These are phyloP conservation scores for Trinorchestia longiramus DNA, from an alignment of 1,140 invertebrate species.

Conservation along the genomic window DNA sequence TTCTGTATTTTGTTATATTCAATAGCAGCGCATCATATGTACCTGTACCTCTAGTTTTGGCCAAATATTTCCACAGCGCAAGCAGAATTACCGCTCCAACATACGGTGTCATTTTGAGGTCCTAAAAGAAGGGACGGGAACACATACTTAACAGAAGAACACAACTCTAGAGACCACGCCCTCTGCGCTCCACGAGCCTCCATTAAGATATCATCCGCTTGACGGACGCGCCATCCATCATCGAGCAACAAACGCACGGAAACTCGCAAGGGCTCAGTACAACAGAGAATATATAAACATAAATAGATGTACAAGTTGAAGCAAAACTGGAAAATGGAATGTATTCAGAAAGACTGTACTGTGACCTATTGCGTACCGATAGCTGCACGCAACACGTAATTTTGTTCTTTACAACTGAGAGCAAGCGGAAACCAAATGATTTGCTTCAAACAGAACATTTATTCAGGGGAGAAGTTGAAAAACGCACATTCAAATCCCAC, in stretches of 20 bases:
- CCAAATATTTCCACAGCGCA: no score
- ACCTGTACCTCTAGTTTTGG: no score
- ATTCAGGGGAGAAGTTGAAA: not conserved
- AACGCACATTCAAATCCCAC: not conserved
- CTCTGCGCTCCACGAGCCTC: not conserved
- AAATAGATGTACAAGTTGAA: not conserved
- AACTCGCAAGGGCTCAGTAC: not conserved
- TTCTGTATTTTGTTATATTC: no score
- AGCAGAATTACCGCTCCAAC: no score
- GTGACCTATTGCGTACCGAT: not conserved
- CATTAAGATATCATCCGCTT: slow-evolving; percentile 8
- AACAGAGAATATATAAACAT: not conserved
- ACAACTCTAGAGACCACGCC: not conserved
- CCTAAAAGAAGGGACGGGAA: not conserved
- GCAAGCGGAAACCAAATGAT: not conserved
- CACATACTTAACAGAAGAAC: not conserved
- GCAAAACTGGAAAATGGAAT: not conserved
- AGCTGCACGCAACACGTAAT: not conserved
- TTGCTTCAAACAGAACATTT: not conserved
- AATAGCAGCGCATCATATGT: no score
- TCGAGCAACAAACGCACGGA: not conserved
- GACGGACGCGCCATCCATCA: not conserved
- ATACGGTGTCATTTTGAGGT: not conserved
- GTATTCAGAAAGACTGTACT: not conserved
- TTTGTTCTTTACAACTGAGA: not conserved